Conservation (phyloP, 1,140 invertebrate species). For the Zaprionus camerounensis region DNA sequence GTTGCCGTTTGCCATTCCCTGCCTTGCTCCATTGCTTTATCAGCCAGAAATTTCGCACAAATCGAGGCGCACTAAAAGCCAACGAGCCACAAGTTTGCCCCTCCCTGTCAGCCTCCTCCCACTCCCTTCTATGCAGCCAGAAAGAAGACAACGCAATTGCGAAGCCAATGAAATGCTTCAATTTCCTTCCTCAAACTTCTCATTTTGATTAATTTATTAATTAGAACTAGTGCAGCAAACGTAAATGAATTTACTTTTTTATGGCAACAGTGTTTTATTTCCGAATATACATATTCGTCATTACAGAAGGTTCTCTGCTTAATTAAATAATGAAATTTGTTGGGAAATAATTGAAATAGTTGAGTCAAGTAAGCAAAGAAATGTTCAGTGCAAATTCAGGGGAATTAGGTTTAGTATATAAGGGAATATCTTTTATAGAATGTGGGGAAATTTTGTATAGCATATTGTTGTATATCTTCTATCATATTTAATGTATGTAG, state of each 20-base stretch:
- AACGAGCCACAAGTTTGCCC: conserved; percentile 37
- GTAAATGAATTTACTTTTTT: conserved; percentile 19
- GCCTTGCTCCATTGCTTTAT: conserved; percentile 69
- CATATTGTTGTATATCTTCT: too few species aligned
- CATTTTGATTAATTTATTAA: conserved; percentile 51
- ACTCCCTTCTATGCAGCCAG: too few species aligned
- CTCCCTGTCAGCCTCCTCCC: conserved; percentile 5
- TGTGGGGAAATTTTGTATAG: too few species aligned
- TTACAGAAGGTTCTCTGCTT: conserved; percentile 22
- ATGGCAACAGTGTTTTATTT: neutral
- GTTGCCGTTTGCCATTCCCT: neutral
- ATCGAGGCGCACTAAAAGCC: conserved; percentile 66
- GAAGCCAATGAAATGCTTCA: conserved; percentile 40
- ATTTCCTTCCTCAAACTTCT: conserved; percentile 19
- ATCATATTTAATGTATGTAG: too few species aligned
- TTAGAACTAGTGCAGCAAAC: conserved; percentile 47
- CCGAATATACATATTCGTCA: conserved; percentile 4
- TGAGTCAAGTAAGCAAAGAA: too few species aligned
- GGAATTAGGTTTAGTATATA: neutral
- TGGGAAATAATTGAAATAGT: neutral
- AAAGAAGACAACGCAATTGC: conserved; percentile 25
- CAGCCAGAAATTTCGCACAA: conserved; percentile 74
- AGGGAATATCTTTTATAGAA: too few species aligned
- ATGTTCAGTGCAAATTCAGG: neutral
- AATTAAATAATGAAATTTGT: neutral